phyloP scores from a whole-genome alignment of 2,113 vertebrate species.

The Pseudonaja textilis region DNA sequence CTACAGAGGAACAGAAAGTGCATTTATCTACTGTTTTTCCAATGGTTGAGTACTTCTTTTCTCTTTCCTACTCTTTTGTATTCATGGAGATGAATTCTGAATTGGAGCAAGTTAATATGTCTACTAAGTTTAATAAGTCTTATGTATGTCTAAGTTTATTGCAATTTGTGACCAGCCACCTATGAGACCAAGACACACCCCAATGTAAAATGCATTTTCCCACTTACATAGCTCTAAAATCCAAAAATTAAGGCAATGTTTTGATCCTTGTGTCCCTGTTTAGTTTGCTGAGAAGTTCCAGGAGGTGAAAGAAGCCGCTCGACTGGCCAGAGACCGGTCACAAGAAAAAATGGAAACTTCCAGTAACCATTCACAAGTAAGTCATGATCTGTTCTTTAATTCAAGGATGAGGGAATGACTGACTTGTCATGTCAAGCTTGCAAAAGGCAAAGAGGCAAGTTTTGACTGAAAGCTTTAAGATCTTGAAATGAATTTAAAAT shows the following conservation, averaged over 20 bases:
- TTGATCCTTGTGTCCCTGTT: constrained; percentile 15
- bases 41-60: background rate
- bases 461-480: constrained; percentile 11
- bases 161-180: background rate
- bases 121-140: background rate
- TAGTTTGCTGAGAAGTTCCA: constrained; percentile 99
- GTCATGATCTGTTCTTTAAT: constrained; percentile 37
- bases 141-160: background rate
- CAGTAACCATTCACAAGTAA: constrained; percentile 91
- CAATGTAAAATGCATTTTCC: background rate
- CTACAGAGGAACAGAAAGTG: background rate
- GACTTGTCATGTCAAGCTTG: constrained; percentile 33
- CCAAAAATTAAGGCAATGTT: background rate
- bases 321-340: constrained; percentile 88
- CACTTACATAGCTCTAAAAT: background rate
- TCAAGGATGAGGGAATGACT: constrained; percentile 3
- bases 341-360: constrained; percentile 91
- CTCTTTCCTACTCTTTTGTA: background rate
- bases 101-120: background rate
- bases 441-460: constrained; percentile 25
- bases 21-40: background rate
- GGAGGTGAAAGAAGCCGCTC: constrained; percentile 95
- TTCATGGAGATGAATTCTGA: background rate
- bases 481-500: background rate
- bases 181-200: background rate